Evolutionary conservation across 2,113 vertebrate species (phyloP).

Genomic region (Corythoichthys haematopterus): DNA sequence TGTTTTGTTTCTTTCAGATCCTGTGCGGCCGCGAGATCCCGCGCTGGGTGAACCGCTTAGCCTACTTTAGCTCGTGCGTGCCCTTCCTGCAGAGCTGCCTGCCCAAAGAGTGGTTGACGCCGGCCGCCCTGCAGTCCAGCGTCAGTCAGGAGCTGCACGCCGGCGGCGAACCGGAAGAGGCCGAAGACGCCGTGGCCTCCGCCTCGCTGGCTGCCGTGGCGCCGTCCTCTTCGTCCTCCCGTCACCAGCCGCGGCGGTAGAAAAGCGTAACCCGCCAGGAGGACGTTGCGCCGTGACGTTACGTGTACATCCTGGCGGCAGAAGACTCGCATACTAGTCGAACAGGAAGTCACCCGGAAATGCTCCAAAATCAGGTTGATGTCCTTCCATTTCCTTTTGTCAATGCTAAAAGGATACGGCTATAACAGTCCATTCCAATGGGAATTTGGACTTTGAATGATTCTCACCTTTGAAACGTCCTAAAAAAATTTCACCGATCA

Average conservation of each 20-base stretch:
- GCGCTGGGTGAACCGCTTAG: constrained; percentile 97
- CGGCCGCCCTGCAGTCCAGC: constrained; percentile 93
- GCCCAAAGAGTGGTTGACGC: constrained; percentile 97
- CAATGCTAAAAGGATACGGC: too few relatives aligned
- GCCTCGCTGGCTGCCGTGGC: constrained; percentile 71
- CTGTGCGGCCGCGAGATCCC: constrained; percentile 96
- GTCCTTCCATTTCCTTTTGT: too few relatives aligned
- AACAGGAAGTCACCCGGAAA: too few relatives aligned
- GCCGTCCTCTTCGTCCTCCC: constrained; percentile 58
- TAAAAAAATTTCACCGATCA: too few relatives aligned
- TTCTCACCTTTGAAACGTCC: too few relatives aligned
- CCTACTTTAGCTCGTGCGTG: constrained; percentile 99
- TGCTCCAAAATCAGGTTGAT: too few relatives aligned
- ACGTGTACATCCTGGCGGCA: neutral
- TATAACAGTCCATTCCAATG: too few relatives aligned
- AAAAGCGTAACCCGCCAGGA: neutral
- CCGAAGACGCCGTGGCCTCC: constrained; percentile 84
- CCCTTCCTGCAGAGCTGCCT: constrained; percentile 98
- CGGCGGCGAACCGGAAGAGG: constrained; percentile 84
- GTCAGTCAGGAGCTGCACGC: constrained; percentile 93
- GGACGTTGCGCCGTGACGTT: neutral
- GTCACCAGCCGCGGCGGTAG: constrained; percentile 86
- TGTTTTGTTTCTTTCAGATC: constrained; percentile 69
- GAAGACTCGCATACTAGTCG: neutral
- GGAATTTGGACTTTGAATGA: too few relatives aligned